Percentiles rank a stretch among this genome's conserved stretches.
phyloP scores from a whole-genome alignment of 92 coral and sea anemone species.

The Siderastrea siderea region DNA sequence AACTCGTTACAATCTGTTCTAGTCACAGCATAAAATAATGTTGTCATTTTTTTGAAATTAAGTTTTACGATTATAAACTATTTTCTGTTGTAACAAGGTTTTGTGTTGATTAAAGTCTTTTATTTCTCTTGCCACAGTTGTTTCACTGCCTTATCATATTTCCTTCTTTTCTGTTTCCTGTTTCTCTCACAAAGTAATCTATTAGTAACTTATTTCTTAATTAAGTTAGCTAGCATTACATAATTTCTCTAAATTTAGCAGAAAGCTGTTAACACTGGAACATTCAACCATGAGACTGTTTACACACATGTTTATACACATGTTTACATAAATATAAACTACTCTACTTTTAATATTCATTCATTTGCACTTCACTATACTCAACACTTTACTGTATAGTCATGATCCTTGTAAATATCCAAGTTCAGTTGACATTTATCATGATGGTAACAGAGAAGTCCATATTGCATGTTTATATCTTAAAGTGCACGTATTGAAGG shows the following conservation, averaged over 20 bases:
- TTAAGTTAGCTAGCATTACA: neutral
- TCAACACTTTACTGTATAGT: neutral
- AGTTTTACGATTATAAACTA: no score
- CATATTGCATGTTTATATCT: neutral
- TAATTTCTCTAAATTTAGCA: no score
- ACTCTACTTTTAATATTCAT: neutral
- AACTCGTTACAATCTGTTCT: no score
- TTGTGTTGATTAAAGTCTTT: neutral
- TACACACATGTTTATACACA: neutral
- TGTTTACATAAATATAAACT: neutral
- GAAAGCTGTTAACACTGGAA: no score
- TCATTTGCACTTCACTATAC: neutral
- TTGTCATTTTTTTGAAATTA: no score
- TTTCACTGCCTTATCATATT: constrained; percentile 9
- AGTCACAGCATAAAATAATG: no score
- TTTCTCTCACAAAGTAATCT: neutral
- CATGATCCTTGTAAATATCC: neutral
- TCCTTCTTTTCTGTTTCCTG: neutral
- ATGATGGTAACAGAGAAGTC: neutral
- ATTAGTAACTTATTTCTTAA: no score
- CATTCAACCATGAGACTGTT: neutral
- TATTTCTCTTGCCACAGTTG: neutral
- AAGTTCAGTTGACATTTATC: neutral
- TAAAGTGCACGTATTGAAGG: constrained; percentile 65
- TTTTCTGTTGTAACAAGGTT: neutral